Evolutionary conservation across 1,140 invertebrate species (phyloP), one percentile per base, ranked within the genome.

Genomic region (Aphis craccivora): DNA sequence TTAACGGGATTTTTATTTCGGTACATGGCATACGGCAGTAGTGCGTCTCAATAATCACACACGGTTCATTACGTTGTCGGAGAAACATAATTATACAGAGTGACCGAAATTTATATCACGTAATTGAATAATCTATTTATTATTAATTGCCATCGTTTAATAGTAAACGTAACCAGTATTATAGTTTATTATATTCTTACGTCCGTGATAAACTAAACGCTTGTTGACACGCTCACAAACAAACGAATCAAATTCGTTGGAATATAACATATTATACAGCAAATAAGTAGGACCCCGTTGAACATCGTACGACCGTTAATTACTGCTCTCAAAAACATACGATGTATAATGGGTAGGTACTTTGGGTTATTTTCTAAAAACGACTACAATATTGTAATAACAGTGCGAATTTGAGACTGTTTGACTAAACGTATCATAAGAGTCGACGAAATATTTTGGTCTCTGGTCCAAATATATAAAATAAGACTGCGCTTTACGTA

Each of bases 1-100:
- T 84, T 84, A 84, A 84, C 37, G 40, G 37, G 83, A 84, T 30
- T 84, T 84, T 84, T 84, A 84, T 84, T 84, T 84, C 37, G 37
- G 83, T 84, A 43, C 83, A 43, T 43, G 37, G 40, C 40, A n/a
- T n/a, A 40, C 37, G 18, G 14, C 48, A 76, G 83, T 20, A 84
- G 83, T 43, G 83, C 40, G 37, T 84, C 40, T 84, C 22, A 84
- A 84, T 43, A 40, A 84, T 84, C 35, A 40, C 37, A 84, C 23
- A 84, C 25, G 83, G 83, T 84, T 84, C 83, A 84, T 84, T 84
- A 84, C 83, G 83, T 43, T 11, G 40, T 4, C 11, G 23, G 37
- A 84, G 23, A 84, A 25, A 43, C 9, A 43, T 84, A 40, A 40
- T 40, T 84, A 43, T 84, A 84, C 83, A 84, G 40, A 43, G 83